A percentile compares a stretch with the other conserved stretches of the same genome.
These are phyloP conservation scores for Anguilla obscura DNA, from an alignment of 2,797 vertebrate genomes.

Conservation along the genomic window DNA sequence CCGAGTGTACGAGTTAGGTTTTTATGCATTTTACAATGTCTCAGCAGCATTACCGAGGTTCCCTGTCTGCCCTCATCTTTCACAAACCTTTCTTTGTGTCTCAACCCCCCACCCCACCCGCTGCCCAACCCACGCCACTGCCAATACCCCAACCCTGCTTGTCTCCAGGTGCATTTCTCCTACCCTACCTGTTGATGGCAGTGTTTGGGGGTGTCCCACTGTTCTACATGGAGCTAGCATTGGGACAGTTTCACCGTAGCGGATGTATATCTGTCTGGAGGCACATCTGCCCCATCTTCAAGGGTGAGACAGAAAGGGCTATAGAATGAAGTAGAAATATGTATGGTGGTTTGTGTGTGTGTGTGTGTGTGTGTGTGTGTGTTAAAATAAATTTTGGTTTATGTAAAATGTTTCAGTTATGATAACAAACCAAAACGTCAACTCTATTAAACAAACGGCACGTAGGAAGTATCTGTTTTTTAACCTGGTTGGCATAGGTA, in stretches of 20 bases:
- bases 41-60: slow-evolving; percentile 37
- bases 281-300: slow-evolving; percentile 97
- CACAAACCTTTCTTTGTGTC: not conserved
- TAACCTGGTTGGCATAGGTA: too few species aligned
- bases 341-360: too few species aligned
- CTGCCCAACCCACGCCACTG: not conserved
- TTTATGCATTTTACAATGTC: slow-evolving; percentile 13
- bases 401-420: not conserved
- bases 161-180: slow-evolving; percentile 88
- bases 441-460: too few species aligned
- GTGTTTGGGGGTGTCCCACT: slow-evolving; percentile 96
- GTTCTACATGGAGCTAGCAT: slow-evolving; percentile 97
- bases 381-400: not conserved
- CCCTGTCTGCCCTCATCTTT: not conserved
- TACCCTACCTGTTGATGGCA: slow-evolving; percentile 96
- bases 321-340: not conserved
- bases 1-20: not conserved
- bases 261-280: slow-evolving; percentile 98
- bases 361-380: not conserved
- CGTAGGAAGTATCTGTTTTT: too few species aligned
- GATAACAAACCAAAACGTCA: not conserved
- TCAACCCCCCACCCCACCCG: not conserved
- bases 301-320: slow-evolving; percentile 76
- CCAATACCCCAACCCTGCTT: not conserved
- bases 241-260: slow-evolving; percentile 95